Evolutionary conservation across 2,113 vertebrate species (phyloP).

Genomic region (Stictonetta naevosa): DNA sequence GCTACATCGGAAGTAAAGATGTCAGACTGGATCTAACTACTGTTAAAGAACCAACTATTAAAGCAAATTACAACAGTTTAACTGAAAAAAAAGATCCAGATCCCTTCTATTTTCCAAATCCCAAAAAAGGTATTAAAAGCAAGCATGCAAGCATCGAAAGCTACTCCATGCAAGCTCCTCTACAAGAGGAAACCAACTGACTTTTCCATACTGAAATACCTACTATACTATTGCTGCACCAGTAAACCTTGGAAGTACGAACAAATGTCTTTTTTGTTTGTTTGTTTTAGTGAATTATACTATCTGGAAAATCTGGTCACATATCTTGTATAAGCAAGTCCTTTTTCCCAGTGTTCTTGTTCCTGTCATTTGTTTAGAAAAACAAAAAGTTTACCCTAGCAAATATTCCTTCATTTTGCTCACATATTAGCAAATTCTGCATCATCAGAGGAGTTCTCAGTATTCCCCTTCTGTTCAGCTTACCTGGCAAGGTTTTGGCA

Average conservation of each 20-base stretch:
- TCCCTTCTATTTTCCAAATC: background rate
- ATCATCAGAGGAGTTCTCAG: too few relatives aligned
- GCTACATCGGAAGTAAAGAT: background rate
- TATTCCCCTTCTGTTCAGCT: too few relatives aligned
- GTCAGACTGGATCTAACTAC: background rate
- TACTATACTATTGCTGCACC: background rate
- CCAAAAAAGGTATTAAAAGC: background rate
- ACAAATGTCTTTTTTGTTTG: background rate
- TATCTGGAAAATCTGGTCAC: background rate
- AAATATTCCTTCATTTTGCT: background rate
- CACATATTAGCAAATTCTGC: background rate
- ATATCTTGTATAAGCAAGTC: background rate
- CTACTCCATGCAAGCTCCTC: background rate
- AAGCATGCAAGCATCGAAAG: background rate
- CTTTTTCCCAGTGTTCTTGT: background rate
- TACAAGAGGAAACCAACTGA: background rate
- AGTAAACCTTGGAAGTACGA: background rate
- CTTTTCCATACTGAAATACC: background rate
- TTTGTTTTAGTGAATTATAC: background rate
- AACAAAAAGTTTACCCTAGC: background rate
- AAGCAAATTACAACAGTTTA: background rate
- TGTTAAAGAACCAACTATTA: background rate
- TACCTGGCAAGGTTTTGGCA: too few relatives aligned
- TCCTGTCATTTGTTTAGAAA: background rate
- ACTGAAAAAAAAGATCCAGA: background rate